phyloP scores from a whole-genome alignment of 2,113 vertebrate species.

The Cichladusa arquata region DNA sequence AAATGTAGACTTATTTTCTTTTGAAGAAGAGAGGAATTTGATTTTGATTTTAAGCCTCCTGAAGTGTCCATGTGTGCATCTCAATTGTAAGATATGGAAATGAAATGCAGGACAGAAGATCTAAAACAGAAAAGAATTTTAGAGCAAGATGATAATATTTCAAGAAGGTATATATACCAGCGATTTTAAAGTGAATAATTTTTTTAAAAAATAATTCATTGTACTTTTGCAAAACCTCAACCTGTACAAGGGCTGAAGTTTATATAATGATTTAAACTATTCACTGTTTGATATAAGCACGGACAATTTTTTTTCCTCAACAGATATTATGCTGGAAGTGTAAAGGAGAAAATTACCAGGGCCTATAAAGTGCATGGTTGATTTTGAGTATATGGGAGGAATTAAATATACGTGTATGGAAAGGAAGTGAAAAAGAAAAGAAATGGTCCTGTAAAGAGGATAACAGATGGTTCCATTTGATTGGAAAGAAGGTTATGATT shows the following conservation, averaged over 20 bases:
- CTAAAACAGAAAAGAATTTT: neutral
- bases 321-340: neutral
- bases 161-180: neutral
- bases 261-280: neutral
- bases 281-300: neutral
- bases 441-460: neutral
- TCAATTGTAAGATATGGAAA: neutral
- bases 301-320: neutral
- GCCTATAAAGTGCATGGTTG: neutral
- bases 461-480: neutral
- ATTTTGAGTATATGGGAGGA: neutral
- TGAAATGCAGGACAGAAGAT: neutral
- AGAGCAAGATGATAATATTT: neutral
- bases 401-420: neutral
- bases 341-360: neutral
- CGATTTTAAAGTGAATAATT: neutral
- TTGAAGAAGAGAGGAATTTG: constrained; percentile 38
- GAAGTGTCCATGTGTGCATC: neutral
- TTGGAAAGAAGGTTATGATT: neutral
- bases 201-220: neutral
- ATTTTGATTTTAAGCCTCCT: constrained; percentile 5
- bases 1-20: constrained; percentile 31
- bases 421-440: neutral
- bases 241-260: neutral
- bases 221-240: neutral